phyloP scores from a whole-genome alignment of 2,797 vertebrate species.

The Tokudaia tokunoshimensis region DNA sequence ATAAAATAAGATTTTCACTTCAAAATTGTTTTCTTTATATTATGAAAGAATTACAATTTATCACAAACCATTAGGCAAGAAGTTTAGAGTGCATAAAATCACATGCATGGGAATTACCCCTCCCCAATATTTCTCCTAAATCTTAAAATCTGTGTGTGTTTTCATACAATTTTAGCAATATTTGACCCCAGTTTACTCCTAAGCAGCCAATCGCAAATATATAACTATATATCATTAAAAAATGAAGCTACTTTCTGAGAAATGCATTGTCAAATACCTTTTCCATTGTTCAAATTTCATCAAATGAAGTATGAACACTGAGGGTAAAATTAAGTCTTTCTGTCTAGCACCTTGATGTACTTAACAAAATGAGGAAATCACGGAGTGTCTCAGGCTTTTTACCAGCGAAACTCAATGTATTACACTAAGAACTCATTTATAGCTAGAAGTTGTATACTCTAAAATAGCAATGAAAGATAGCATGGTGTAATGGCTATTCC shows the following conservation, averaged over 20 bases:
- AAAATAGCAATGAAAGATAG: not conserved
- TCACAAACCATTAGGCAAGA: constrained; percentile 2
- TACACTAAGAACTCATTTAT: not conserved
- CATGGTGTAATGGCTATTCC: not conserved
- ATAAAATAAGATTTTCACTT: constrained; percentile 43
- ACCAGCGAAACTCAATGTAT: not conserved
- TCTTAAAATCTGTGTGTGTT: not conserved
- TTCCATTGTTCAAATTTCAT: not conserved
- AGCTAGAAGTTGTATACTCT: not conserved
- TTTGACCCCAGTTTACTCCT: not conserved
- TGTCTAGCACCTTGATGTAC: too few species aligned
- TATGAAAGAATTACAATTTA: not conserved
- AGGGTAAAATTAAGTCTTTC: not conserved
- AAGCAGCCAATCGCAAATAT: not conserved
- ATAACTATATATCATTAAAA: not conserved
- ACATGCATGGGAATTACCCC: not conserved
- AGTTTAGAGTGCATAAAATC: not conserved
- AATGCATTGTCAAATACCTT: not conserved
- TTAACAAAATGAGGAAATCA: not conserved
- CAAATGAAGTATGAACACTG: not conserved
- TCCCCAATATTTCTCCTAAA: not conserved
- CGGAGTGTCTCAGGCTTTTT: not conserved
- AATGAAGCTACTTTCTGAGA: not conserved
- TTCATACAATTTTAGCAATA: not conserved
- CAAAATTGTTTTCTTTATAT: constrained; percentile 16